Base-by-base conservation (phyloP, 2,888 invertebrate species). In the Temnothorax unifasciatus region DNA sequence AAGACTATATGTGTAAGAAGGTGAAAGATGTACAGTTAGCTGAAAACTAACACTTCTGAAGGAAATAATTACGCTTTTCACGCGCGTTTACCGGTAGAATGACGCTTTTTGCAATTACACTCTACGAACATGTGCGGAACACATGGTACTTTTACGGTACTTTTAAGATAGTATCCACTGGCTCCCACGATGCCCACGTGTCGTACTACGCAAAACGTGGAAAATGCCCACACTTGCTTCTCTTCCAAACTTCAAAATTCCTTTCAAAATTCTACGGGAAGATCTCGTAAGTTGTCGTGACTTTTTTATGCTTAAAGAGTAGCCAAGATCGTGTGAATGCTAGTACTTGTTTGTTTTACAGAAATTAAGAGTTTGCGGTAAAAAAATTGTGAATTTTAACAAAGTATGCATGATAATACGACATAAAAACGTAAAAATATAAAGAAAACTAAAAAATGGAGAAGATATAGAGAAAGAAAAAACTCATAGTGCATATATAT, bases 131-230 rank as follows among this genome's bases (percentile, higher is more conserved):
- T 81, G n/a, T 73, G 59, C 38, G 47, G 25, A 47, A 61, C 79
- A 81, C 18, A 81, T 61, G 73, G 47, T 41, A 81, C 34, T 71
- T 79, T 68, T 76, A 52, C 52, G 68, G 34, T 66, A 66, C 25
- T 54, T 47, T 47, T 41, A 38, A 38, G 73, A 81, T 57, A 68
- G 47, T 47, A 44, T 59, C 47, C 73, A 41, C 44, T 50, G 11
- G 47, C n/a, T 81, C 73, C 59, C 79, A 47, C 59, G 71, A 59
- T 59, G 47, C 13, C 34, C 47, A 71, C 34, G 47, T 71, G 34
- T 38, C 71, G 38, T 8, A 8, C 38, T 29, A 29, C 29, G 44
- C 41, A n/a, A 69, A 63, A 44, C 38, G 38, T 52, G 52, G 52
- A 52, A 75, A 75, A 25, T 41, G 52, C 18, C 21, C 34, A 9